Evolutionary conservation across 37 sponge, comb jelly and placozoan genomes (phyloP).

Genomic region (Lycopodina hypogea): DNA sequence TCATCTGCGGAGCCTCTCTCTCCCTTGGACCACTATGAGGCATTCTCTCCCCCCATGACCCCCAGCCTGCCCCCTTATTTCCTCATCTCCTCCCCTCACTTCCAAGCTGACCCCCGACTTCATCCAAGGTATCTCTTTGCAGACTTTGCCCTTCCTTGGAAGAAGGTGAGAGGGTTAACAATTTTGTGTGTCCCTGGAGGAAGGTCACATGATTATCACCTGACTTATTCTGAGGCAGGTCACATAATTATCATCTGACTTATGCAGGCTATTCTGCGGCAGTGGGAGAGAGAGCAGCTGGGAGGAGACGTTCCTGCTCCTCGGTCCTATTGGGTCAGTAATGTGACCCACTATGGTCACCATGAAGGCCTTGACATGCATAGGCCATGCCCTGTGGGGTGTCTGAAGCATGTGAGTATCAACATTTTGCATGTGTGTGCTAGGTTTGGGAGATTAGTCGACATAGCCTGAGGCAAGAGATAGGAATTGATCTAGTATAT

Average conservation of each 20-base stretch:
- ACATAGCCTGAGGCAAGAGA: too few species aligned
- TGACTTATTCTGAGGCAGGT: neutral
- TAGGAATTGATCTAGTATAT: too few species aligned
- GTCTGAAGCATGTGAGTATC: conserved; percentile 55
- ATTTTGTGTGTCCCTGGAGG: neutral
- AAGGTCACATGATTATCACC: conserved; percentile 2
- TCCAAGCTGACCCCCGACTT: conserved; percentile 42
- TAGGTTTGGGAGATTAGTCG: too few species aligned
- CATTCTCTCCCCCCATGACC: conserved; percentile 58
- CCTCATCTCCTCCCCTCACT: conserved; percentile 18
- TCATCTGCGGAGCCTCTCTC: conserved; percentile 44
- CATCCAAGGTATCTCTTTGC: conserved; percentile 67
- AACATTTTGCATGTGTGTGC: neutral
- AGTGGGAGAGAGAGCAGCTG: conserved; percentile 45
- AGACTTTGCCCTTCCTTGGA: conserved; percentile 57
- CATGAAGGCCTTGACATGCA: neutral
- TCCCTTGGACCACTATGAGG: conserved; percentile 15
- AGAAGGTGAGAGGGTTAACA: conserved; percentile 44
- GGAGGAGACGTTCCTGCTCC: neutral
- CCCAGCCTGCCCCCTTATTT: conserved; percentile 12
- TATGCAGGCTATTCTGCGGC: conserved; percentile 15
- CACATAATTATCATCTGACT: neutral
- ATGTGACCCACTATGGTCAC: neutral
- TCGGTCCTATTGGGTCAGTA: conserved; percentile 17
- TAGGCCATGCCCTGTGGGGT: conserved; percentile 22